phyloP scores from a whole-genome alignment of 2,888 invertebrate genomes.

The Tachina fera region DNA sequence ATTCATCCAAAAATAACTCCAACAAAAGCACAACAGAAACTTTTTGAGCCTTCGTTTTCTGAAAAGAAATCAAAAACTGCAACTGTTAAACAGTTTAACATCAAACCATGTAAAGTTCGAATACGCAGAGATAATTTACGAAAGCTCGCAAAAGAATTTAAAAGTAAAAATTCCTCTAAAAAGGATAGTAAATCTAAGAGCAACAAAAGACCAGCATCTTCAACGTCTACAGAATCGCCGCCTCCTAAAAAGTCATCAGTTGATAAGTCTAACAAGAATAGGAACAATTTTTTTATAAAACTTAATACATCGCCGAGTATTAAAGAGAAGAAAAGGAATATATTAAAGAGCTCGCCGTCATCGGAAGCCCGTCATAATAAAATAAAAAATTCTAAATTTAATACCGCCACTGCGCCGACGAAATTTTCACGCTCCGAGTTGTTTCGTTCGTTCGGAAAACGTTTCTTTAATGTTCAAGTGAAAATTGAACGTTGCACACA shows the following conservation, averaged over 20 bases:
- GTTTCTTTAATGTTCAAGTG: conserved; percentile 72
- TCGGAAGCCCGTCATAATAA: conserved; percentile 63
- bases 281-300: conserved; percentile 69
- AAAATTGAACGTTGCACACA: conserved; percentile 72
- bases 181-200: conserved; percentile 40
- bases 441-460: conserved; percentile 72
- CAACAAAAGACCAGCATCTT: conserved; percentile 25
- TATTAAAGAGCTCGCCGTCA: conserved; percentile 30
- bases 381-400: conserved; percentile 66
- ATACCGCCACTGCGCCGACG: conserved; percentile 66
- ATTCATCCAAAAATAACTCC: conserved; percentile 66
- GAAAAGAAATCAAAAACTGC: conserved; percentile 44
- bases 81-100: conserved; percentile 58
- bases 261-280: conserved; percentile 39
- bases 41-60: conserved; percentile 66
- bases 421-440: conserved; percentile 73
- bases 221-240: conserved; percentile 11
- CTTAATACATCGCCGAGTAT: conserved; percentile 37
- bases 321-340: conserved; percentile 50
- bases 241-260: conserved; percentile 52
- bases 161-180: conserved; percentile 29
- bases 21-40: conserved; percentile 74
- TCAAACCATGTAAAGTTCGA: conserved; percentile 71
- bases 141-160: conserved; percentile 57
- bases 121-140: conserved; percentile 69